Percentiles rank a stretch among this genome's conserved stretches.
Evolutionary conservation across 64 coral and sea anemone genomes (phyloP).

Genomic region (Stichodactyla helianthus): DNA sequence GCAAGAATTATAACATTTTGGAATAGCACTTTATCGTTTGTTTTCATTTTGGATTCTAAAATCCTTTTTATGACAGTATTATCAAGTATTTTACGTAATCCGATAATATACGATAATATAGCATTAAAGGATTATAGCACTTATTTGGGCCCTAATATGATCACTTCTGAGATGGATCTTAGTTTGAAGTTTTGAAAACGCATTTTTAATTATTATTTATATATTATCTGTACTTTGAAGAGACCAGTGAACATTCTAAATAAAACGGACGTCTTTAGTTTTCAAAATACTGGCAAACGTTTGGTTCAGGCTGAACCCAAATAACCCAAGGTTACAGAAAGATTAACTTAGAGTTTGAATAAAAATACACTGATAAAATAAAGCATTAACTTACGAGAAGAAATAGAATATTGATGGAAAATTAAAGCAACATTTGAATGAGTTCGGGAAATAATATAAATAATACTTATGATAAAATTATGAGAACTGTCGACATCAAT

Average conservation of each 20-base stretch:
- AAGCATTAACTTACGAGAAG: not conserved
- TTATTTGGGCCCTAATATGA: not conserved
- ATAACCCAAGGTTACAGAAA: not conserved
- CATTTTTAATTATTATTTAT: not conserved
- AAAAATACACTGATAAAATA: not conserved
- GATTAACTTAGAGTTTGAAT: not conserved
- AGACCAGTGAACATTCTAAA: not conserved
- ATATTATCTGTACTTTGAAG: not conserved
- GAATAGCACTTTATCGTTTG: not conserved
- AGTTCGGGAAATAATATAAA: not conserved
- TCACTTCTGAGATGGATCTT: not conserved
- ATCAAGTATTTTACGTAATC: not conserved
- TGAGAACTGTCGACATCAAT: not conserved
- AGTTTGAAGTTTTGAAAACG: not conserved
- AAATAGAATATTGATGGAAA: not conserved
- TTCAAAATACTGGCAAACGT: not conserved
- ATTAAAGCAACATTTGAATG: not conserved
- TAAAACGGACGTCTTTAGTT: not conserved
- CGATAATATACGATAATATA: constrained; percentile 1
- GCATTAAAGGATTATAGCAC: not conserved
- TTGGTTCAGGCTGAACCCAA: not conserved
- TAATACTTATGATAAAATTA: not conserved
- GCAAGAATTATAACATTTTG: not conserved
- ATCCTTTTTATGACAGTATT: not conserved
- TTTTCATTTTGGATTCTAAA: not conserved